phyloP scores from a whole-genome alignment of 2,797 vertebrate species.

The Alcedo quadribrachys region DNA sequence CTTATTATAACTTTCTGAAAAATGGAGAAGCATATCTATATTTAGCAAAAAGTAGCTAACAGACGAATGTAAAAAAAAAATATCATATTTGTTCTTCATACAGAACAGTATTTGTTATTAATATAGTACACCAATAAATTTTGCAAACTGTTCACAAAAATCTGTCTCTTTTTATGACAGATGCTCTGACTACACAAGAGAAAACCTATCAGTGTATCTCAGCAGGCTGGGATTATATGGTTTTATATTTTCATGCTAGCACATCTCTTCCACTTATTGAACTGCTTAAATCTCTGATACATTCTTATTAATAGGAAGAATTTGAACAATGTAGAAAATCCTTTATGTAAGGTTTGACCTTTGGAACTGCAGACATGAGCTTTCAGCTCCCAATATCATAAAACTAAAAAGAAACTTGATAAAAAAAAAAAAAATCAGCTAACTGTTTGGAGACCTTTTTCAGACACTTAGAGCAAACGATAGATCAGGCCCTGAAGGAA shows the following conservation, averaged over 20 bases:
- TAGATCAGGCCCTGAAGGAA: background rate
- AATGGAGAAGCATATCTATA: background rate
- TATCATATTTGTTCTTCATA: background rate
- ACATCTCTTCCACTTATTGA: background rate
- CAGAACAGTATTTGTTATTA: background rate
- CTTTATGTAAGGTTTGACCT: background rate
- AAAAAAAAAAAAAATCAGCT: background rate
- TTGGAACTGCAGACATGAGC: background rate
- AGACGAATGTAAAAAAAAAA: background rate
- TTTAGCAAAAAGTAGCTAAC: background rate
- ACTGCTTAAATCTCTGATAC: background rate
- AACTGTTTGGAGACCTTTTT: background rate
- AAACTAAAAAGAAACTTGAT: background rate
- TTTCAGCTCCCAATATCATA: background rate
- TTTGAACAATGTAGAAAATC: background rate
- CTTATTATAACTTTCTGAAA: background rate
- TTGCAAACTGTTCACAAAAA: background rate
- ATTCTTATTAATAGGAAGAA: background rate
- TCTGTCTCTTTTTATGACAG: background rate
- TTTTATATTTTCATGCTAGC: background rate
- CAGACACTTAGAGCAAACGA: background rate
- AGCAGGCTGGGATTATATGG: background rate
- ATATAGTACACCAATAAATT: background rate
- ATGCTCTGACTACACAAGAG: background rate
- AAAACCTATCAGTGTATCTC: background rate